phyloP scores from a whole-genome alignment of 2,113 vertebrate genomes.

The Trematomus loennbergii region DNA sequence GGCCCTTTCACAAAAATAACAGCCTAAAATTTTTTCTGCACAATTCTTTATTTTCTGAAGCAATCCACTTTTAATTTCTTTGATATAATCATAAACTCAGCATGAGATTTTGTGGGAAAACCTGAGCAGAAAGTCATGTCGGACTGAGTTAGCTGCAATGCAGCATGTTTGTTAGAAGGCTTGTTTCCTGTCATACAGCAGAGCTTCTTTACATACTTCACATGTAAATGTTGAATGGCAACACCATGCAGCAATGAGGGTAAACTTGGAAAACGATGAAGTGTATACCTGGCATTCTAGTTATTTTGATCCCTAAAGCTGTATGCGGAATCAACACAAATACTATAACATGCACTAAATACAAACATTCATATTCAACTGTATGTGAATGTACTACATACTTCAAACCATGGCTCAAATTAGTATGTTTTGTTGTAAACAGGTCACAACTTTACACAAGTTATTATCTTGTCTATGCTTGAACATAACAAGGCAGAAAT shows the following conservation, averaged over 20 bases:
- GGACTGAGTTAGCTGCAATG: constrained; percentile 7
- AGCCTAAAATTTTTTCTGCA: background rate
- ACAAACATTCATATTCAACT: constrained; percentile 12
- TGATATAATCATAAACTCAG: constrained; percentile 27
- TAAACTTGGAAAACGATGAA: constrained; percentile 13
- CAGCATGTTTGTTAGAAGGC: constrained; percentile 10
- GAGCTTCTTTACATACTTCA: constrained; percentile 29
- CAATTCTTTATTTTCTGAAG: constrained; percentile 6
- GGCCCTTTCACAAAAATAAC: constrained; percentile 4
- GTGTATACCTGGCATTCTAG: constrained; percentile 19
- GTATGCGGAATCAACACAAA: constrained; percentile 21
- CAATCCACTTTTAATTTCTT: background rate
- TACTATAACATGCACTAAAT: constrained; percentile 33
- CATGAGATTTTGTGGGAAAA: constrained; percentile 5
- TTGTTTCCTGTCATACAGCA: constrained; percentile 26
- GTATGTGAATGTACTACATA: constrained; percentile 66
- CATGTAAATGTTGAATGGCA: constrained; percentile 11
- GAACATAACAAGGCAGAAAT: constrained; percentile 41
- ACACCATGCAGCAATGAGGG: constrained; percentile 19
- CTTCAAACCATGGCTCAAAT: constrained; percentile 59
- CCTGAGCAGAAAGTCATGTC: constrained; percentile 20
- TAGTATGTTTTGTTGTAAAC: constrained; percentile 24
- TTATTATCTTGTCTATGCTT: constrained; percentile 20
- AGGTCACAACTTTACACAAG: constrained; percentile 11
- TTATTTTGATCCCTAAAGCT: constrained; percentile 11